phyloP scores from a whole-genome alignment of 2,888 invertebrate genomes.

The Nezara viridula region DNA sequence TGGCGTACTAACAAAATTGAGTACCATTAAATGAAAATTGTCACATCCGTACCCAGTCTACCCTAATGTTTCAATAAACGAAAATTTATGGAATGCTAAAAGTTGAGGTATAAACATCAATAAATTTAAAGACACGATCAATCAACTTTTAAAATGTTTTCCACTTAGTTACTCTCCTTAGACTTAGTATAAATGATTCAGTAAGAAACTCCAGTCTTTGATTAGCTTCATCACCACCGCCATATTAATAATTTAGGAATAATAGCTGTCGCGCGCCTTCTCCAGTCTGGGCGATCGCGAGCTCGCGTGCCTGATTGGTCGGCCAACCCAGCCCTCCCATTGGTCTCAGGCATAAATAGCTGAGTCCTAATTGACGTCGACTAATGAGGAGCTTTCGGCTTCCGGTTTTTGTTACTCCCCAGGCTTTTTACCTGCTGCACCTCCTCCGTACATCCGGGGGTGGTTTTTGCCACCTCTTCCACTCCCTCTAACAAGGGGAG shows the following conservation, averaged over 20 bases:
- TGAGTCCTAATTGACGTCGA: slow-evolving; percentile 29
- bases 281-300: neutral
- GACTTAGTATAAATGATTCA: slow-evolving; percentile 3
- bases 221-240: neutral
- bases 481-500: neutral
- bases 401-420: slow-evolving; percentile 36
- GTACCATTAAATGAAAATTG: too few species aligned
- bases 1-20: too few species aligned
- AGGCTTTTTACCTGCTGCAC: slow-evolving; percentile 7
- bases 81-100: too few species aligned
- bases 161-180: neutral
- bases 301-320: slow-evolving; percentile 37
- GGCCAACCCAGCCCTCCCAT: neutral
- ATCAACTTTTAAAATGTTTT: too few species aligned
- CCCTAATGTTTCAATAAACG: too few species aligned
- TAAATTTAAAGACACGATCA: too few species aligned
- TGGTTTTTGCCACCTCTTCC: neutral
- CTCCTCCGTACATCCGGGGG: slow-evolving; percentile 37
- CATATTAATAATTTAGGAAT: slow-evolving; percentile 13
- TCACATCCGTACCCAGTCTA: too few species aligned
- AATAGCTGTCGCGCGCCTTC: neutral
- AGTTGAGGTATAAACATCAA: too few species aligned
- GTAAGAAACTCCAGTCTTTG: neutral
- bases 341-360: neutral
- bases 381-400: slow-evolving; percentile 33